Conservation (phyloP, 2,888 invertebrate genomes). For the Patella caerulea region DNA sequence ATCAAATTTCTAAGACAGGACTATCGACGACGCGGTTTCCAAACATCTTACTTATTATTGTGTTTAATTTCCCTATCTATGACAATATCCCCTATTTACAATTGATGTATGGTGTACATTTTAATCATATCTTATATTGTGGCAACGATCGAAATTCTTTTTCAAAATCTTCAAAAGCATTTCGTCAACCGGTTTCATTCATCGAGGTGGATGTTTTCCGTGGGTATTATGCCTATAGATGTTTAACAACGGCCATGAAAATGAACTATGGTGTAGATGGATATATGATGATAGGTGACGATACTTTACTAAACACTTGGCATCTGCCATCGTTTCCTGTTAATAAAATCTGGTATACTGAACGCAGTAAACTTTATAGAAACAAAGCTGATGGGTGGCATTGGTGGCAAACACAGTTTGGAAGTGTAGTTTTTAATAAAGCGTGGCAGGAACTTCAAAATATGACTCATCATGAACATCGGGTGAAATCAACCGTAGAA, state of each 20-base stretch:
- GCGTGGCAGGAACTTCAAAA: neutral
- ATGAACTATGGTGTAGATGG: slow-evolving; percentile 40
- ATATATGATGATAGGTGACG: slow-evolving; percentile 36
- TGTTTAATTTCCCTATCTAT: slow-evolving; percentile 13
- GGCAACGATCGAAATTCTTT: neutral
- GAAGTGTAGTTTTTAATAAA: neutral
- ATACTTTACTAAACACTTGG: slow-evolving; percentile 25
- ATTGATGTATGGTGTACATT: slow-evolving; percentile 11
- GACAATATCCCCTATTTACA: slow-evolving; percentile 10
- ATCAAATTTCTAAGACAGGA: neutral
- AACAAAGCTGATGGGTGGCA: neutral
- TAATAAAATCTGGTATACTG: slow-evolving; percentile 12
- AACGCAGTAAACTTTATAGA: no score
- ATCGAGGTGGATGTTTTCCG: slow-evolving; percentile 15
- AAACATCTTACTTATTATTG: slow-evolving; percentile 12
- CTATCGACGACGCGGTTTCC: neutral
- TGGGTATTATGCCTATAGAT: slow-evolving; percentile 17
- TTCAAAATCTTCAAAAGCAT: neutral
- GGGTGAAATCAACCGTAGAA: neutral
- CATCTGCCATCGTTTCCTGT: neutral
- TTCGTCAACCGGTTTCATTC: neutral
- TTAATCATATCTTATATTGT: slow-evolving; percentile 17
- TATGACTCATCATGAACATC: neutral
- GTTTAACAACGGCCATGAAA: slow-evolving; percentile 32
- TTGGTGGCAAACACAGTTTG: neutral